Base-by-base conservation (phyloP, 2,113 vertebrate genomes). In the Plotosus lineatus region DNA sequence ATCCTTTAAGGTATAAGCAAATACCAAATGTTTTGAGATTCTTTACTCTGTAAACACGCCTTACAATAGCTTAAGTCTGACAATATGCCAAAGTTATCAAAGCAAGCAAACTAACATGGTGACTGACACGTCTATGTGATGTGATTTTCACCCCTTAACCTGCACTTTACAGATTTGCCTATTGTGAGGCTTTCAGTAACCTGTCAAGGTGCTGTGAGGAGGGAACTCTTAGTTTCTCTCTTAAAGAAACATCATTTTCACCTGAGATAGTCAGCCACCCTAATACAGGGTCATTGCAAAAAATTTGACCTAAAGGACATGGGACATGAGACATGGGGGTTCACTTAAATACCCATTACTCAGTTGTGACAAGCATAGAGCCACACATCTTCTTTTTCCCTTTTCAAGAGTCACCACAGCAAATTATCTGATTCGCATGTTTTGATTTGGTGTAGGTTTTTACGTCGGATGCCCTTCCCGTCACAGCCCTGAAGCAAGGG, bases 1-100 rank as follows among this genome's bases (percentile, higher is more conserved):
- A 96, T 84, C 94, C 95, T 94, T 94, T 96, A 96, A 97, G 94
- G 96, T 95, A 96, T 93, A 94, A 97, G 96, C 95, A 99, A 98
- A 96, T 97, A 94, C 92, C 94, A 94, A 92, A 95, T 97, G 96
- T 95, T 96, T 95, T 95, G 94, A 95, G 95, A 96, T 97, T 96
- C 95, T 95, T 95, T 95, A 93, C 93, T 97, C 94, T 90, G 95
- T 95, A 97, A 98, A 97, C 95, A 97, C 75, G 81, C 86, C 92
- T 90, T 91, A 93, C 82, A 91, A 93, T 93, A 91, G 91, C 91
- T 93, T 92, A 88, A 92, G 87, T 92, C 92, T 92, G 91, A 93
- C 90, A 89, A 86, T 87, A 91, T 89, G 91, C 90, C 91, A 92
- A 88, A 91, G 89, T 91, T 92, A 93, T 93, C 90, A 90, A 92